phyloP scores from a whole-genome alignment of 92 coral and sea anemone species.

The Virgularia gustaviana region DNA sequence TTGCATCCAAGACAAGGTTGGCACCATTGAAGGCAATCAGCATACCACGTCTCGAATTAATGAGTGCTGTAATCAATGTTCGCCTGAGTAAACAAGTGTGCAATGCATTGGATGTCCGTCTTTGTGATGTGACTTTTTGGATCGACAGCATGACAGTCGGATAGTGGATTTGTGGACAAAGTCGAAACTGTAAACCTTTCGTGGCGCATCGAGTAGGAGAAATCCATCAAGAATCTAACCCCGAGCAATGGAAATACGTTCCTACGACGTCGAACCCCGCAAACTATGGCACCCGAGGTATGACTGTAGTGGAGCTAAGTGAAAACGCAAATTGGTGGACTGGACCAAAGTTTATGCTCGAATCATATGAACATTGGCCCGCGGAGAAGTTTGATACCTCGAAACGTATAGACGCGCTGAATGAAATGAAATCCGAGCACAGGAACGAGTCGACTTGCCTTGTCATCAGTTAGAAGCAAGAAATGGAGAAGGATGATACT shows the following conservation, averaged over 20 bases:
- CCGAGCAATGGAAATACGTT: conserved; percentile 52
- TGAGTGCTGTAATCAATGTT: conserved; percentile 59
- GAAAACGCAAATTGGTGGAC: conserved; percentile 49
- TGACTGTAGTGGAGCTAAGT: conserved; percentile 26
- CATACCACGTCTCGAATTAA: conserved; percentile 57
- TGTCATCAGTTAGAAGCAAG: background rate
- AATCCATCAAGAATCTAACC: conserved; percentile 42
- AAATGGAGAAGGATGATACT: background rate
- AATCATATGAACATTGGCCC: conserved; percentile 37
- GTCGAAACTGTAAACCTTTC: conserved; percentile 53
- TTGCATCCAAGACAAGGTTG: conserved; percentile 57
- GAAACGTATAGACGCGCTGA: background rate
- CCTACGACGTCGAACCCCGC: conserved; percentile 43
- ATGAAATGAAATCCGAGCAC: conserved; percentile 3
- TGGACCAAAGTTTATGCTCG: conserved; percentile 43
- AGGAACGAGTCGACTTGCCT: background rate
- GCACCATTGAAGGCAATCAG: conserved; percentile 64
- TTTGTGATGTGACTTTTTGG: conserved; percentile 46
- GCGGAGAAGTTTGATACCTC: conserved; percentile 3
- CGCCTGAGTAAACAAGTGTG: conserved; percentile 51
- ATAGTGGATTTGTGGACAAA: conserved; percentile 54
- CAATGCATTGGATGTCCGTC: conserved; percentile 47
- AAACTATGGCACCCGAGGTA: conserved; percentile 48
- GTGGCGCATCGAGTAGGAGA: conserved; percentile 51
- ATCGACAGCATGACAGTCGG: conserved; percentile 51